Evolutionary conservation across 2,888 invertebrate genomes (phyloP).

Genomic region (Byasa hedistus): DNA sequence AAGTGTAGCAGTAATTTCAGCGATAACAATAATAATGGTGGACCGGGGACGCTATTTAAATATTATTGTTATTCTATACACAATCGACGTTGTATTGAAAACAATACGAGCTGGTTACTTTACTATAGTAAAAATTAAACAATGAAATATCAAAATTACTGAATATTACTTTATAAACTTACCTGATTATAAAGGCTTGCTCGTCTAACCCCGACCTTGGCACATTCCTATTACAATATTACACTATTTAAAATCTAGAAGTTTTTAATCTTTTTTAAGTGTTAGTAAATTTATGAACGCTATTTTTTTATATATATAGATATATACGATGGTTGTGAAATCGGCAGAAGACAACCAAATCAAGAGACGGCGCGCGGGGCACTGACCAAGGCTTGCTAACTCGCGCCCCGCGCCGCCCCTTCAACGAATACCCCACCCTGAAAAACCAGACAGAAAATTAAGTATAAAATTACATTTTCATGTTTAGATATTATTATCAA

Average conservation of each 20-base stretch:
- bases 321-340: conserved; percentile 14
- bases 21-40: background rate
- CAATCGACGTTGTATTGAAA: background rate
- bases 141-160: background rate
- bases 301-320: conserved; percentile 12
- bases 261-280: background rate
- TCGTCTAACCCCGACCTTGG: conserved; percentile 28
- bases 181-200: conserved; percentile 28
- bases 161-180: conserved; percentile 20
- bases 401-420: conserved; percentile 61
- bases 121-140: background rate
- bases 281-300: conserved; percentile 1
- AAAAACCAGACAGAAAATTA: conserved; percentile 48
- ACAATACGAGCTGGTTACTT: background rate
- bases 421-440: conserved; percentile 54
- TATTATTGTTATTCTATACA: background rate
- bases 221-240: conserved; percentile 28
- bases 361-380: conserved; percentile 62
- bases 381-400: conserved; percentile 62
- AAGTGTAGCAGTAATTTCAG: background rate
- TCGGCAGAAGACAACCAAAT: conserved; percentile 40
- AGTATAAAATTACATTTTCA: conserved; percentile 34
- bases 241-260: background rate
- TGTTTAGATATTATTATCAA: background rate
- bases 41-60: background rate